phyloP scores from a whole-genome alignment of 1,140 invertebrate species.

The Drosophila pallidifrons region DNA sequence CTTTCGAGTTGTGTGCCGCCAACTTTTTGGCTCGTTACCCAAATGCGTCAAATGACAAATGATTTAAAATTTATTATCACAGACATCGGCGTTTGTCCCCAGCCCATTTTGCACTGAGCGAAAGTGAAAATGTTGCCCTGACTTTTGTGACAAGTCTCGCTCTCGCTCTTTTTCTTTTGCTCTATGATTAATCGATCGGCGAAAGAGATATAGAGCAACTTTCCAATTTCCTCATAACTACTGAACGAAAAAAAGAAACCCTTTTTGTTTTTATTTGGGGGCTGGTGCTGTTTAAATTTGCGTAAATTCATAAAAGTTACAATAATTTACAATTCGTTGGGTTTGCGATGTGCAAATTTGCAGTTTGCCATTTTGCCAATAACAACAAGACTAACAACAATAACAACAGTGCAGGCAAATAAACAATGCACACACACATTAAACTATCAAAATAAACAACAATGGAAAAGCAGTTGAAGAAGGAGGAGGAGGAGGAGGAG shows the following conservation, averaged over 20 bases:
- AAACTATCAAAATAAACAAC: constrained; percentile 80
- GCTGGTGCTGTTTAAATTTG: constrained; percentile 46
- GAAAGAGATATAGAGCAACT: constrained; percentile 29
- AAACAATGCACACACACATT: constrained; percentile 52
- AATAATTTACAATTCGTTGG: constrained; percentile 82
- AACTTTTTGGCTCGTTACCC: constrained; percentile 64
- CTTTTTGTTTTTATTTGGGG: constrained; percentile 16
- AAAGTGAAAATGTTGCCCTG: constrained; percentile 63
- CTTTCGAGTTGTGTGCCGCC: constrained; percentile 38
- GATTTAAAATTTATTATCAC: constrained; percentile 78
- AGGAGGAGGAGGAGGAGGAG: constrained; percentile 5
- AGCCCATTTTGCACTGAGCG: constrained; percentile 50
- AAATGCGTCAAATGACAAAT: constrained; percentile 82
- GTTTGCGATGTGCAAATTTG: constrained; percentile 75
- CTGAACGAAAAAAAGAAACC: background rate
- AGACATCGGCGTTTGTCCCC: constrained; percentile 24
- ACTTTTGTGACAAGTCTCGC: constrained; percentile 49
- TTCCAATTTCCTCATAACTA: constrained; percentile 24
- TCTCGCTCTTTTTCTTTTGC: constrained; percentile 38
- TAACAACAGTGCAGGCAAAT: constrained; percentile 46
- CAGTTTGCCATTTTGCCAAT: constrained; percentile 51
- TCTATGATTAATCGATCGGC: constrained; percentile 60
- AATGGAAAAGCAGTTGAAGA: constrained; percentile 5
- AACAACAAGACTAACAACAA: constrained; percentile 44
- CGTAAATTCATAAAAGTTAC: constrained; percentile 65